Percentiles rank a stretch among this genome's conserved stretches.
Evolutionary conservation across 2,113 vertebrate species (phyloP).

Genomic region (Trinectes maculatus): DNA sequence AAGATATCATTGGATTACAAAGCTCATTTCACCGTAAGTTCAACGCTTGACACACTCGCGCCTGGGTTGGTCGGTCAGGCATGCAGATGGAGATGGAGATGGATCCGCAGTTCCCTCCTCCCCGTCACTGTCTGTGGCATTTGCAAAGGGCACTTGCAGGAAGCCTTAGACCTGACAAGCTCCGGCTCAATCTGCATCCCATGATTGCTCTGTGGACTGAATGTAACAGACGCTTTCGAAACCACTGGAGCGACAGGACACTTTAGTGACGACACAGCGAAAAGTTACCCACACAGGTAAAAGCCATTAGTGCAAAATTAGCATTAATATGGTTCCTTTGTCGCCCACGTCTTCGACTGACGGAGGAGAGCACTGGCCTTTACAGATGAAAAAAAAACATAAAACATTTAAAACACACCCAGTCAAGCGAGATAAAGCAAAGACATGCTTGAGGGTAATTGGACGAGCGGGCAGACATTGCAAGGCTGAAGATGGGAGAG

Average conservation of each 20-base stretch:
- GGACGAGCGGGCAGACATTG: conserved; percentile 46
- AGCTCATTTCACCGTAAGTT: conserved; percentile 74
- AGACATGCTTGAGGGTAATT: conserved; percentile 68
- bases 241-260: conserved; percentile 66
- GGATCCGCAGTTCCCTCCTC: conserved; percentile 40
- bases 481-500: conserved; percentile 13
- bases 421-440: conserved; percentile 69
- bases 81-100: conserved; percentile 65
- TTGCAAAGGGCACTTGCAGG: conserved; percentile 75
- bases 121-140: conserved; percentile 72
- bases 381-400: conserved; percentile 19
- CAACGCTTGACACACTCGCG: conserved; percentile 63
- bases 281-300: conserved; percentile 65
- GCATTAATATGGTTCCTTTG: conserved; percentile 40
- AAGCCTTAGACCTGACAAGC: conserved; percentile 68
- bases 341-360: conserved; percentile 24
- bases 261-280: conserved; percentile 57
- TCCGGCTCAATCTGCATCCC: conserved; percentile 69
- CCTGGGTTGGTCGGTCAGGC: conserved; percentile 71
- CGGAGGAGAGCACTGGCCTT: conserved; percentile 41
- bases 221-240: conserved; percentile 74
- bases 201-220: conserved; percentile 73
- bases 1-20: conserved; percentile 77
- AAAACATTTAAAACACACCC: conserved; percentile 12
- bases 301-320: conserved; percentile 61